Evolutionary conservation across 2,113 vertebrate genomes (phyloP), one percentile per base, ranked within the genome.

Genomic region (Calyptomena viridis): DNA sequence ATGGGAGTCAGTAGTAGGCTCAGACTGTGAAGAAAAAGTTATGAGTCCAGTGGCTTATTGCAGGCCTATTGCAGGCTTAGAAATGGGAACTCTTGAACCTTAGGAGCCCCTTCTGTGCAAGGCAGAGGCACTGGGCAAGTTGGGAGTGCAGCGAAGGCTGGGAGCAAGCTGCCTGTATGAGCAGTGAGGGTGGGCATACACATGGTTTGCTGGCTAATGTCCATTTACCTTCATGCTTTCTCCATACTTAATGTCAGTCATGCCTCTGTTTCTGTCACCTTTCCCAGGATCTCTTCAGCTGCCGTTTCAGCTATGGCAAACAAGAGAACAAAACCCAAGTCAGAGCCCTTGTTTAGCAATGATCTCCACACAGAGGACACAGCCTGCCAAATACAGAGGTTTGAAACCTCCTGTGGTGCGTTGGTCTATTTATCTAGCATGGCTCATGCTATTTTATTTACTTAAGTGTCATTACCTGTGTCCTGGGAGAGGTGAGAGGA

Each of bases 381-480:
- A 47, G 14, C 59, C 47, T 79, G 71, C 46, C 31, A 21, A 42
- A 77, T 22, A 12, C 24, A 66, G 62, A 84, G 13, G 39, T 71
- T 72, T 90, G 44, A 86, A 84, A 71, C 31, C 56, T 47, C 53
- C 52, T 75, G 83, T 7, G 1, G 12, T 64, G 59, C 44, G 37
- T 67, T 4, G 1, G 31, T 58, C n/a, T 84, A 22, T 93, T 94
- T 88, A 39, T 76, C 55, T 85, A 64, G 46, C 59, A 37, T 53
- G 74, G 87, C 71, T 94, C 76, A 40, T 58, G 74, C 31, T 83
- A 20, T 62, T 90, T 86, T 92, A 66, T 95, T 96, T 95, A 40
- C n/a, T 84, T 67, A 87, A 91, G 79, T 89, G 87, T 87, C 89
- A 56, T 81, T 94, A 62, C 88, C 62, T 84, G 39, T 39, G 2